A percentile compares a stretch with the other conserved stretches of the same genome.
Conservation (phyloP, 2,113 vertebrate genomes). For the Chaetodon auriga region DNA sequence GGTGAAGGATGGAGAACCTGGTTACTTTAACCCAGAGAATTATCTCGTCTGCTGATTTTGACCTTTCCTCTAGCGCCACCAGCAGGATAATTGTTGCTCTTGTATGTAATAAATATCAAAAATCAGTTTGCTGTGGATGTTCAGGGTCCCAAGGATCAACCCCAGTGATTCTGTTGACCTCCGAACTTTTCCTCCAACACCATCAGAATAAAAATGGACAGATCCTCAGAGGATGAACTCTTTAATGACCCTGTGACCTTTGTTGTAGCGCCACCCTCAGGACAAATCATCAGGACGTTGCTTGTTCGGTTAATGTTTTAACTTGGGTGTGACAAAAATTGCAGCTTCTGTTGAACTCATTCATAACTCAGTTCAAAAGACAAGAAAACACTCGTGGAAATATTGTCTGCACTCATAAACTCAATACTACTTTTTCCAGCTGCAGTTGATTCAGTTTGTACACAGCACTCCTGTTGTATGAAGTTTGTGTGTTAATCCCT, state of each 20-base stretch:
- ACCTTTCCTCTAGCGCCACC: too few species aligned
- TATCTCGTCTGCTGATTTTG: neutral
- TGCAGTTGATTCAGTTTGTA: neutral
- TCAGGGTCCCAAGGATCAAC: neutral
- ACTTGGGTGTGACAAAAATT: neutral
- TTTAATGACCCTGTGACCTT: neutral
- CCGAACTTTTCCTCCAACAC: neutral
- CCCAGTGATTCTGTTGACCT: neutral
- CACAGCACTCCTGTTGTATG: neutral
- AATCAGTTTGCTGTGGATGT: neutral
- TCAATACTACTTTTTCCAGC: neutral
- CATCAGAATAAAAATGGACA: neutral
- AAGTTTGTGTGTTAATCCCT: slow-evolving; percentile 6
- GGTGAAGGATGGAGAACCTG: neutral
- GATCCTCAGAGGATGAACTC: neutral
- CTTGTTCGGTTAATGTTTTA: neutral
- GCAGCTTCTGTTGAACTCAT: neutral
- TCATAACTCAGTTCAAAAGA: neutral
- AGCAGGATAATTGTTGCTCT: too few species aligned
- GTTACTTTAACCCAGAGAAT: neutral
- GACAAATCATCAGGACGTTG: neutral
- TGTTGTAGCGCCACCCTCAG: too few species aligned
- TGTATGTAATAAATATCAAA: too few species aligned
- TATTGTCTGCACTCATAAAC: neutral
- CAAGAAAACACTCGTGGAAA: neutral